These are phyloP conservation scores for Acleris sparsana DNA, from an alignment of 2,888 invertebrate genomes.

Conservation along the genomic window DNA sequence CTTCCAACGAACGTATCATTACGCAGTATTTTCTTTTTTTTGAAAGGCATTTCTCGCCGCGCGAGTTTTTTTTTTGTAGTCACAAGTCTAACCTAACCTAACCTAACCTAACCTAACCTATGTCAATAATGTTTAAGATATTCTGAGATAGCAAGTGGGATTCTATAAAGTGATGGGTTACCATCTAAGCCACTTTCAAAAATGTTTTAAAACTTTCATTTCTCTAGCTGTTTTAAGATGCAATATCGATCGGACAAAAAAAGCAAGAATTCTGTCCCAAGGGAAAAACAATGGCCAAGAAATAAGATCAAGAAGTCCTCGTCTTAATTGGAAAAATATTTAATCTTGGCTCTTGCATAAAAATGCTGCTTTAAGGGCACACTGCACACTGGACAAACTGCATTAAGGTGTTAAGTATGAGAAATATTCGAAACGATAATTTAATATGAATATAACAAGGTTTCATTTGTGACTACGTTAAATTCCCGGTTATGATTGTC, in stretches of 20 bases:
- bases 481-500: too few species aligned
- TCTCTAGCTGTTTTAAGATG: background rate
- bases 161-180: too few species aligned
- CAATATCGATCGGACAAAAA: slow-evolving; percentile 3
- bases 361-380: slow-evolving; percentile 20
- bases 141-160: too few species aligned
- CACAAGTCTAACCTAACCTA: too few species aligned
- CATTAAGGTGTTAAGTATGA: background rate
- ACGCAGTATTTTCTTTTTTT: too few species aligned
- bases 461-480: too few species aligned
- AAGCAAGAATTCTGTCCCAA: slow-evolving; percentile 8
- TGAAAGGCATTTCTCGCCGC: too few species aligned
- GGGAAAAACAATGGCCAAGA: slow-evolving; percentile 28
- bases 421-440: background rate
- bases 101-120: too few species aligned
- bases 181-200: too few species aligned
- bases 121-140: too few species aligned
- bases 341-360: slow-evolving; percentile 30
- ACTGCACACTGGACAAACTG: slow-evolving; percentile 4
- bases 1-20: too few species aligned
- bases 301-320: slow-evolving; percentile 29
- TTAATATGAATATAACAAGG: background rate
- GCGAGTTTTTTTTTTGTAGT: too few species aligned
- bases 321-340: slow-evolving; percentile 33
- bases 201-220: background rate